phyloP scores from a whole-genome alignment of 2,797 vertebrate genomes.

The Lepidocolaptes lacrymiger region DNA sequence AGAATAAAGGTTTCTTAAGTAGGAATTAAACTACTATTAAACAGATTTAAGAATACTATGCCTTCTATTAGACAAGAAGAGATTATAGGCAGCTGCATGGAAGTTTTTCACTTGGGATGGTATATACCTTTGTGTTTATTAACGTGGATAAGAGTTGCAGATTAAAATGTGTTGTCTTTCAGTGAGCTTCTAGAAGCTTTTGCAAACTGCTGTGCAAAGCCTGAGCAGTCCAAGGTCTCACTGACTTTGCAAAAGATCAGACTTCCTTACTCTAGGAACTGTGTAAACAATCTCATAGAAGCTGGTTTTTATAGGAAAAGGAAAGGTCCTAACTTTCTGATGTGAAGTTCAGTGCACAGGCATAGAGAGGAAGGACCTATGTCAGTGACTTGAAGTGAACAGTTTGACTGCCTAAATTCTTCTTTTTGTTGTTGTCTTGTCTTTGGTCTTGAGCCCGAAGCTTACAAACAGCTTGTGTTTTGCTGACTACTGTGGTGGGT shows the following conservation, averaged over 20 bases:
- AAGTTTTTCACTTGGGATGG: not conserved
- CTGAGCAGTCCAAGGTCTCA: not conserved
- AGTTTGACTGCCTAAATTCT: not conserved
- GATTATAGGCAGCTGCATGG: not conserved
- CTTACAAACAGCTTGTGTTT: not conserved
- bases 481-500: not conserved
- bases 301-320: not conserved
- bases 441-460: not conserved
- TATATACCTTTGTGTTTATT: not conserved
- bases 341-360: not conserved
- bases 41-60: not conserved
- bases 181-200: not conserved
- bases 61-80: not conserved
- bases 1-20: not conserved
- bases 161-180: not conserved
- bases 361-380: accelerated
- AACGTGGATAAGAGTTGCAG: not conserved
- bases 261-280: not conserved
- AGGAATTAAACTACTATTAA: not conserved
- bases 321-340: not conserved
- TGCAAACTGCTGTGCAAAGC: not conserved
- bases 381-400: accelerated
- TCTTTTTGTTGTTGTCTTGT: not conserved
- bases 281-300: accelerated
- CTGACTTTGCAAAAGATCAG: not conserved